Evolutionary conservation across 2,113 vertebrate genomes (phyloP), one percentile per base, ranked within the genome.

Genomic region (Nettapus auritus): DNA sequence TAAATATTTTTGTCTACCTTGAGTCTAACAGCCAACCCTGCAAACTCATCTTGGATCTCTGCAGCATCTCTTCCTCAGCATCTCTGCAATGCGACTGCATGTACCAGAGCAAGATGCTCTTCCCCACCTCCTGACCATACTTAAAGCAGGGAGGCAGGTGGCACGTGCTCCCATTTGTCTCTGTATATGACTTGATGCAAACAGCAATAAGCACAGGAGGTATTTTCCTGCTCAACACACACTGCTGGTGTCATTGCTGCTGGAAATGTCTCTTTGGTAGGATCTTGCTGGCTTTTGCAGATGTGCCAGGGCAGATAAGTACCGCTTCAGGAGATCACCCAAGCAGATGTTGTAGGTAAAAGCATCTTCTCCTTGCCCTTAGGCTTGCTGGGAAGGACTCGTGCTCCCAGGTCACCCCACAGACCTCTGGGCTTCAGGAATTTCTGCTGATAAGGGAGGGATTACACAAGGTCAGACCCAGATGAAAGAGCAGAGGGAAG

Each of bases 31-130:
- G 34, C 36, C 42, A 55, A 31, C 22, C 33, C 26, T 88, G 68
- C 44, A 81, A 81, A 70, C 26, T 80, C 79, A 60, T 56, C 31
- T 56, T 74, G 16, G 44, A n/a, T 77, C 77, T 74, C 42, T 64
- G 67, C 36, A 64, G 70, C 68, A 66, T 38, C 53, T 69, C 55
- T 73, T 64, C 42, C 0, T 0, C 53, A 52, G 57, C 79, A 88
- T 20, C 3, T 0, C 3, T 52, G 52, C 60, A 70, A 28, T 86
- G 83, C 50, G 6, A 2, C n/a, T 73, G 15, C 36, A 44, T 55
- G 14, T 40, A 53, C 40, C 36, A 3, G 2, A 53, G 55, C 55
- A 55, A 29, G 40, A 5, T 0, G 3, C 48, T 81, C 0, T 0
- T 71, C 81, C 52, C 81, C 13, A 6, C 40, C 59, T 62, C 50